Base-by-base conservation (phyloP, 2,888 invertebrate species). In the Aphidoletes aphidimyza region DNA sequence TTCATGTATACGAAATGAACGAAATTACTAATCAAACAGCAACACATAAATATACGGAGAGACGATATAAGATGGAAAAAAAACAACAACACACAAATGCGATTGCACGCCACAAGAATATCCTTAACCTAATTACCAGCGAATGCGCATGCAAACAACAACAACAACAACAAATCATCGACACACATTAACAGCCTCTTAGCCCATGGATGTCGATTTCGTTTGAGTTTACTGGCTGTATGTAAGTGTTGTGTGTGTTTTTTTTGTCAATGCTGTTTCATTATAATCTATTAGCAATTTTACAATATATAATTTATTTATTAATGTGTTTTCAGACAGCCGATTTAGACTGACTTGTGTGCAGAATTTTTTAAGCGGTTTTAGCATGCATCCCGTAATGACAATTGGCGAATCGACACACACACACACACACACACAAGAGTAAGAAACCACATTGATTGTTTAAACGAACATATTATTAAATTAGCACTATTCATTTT, bases 401-500 rank as follows among this genome's bases (percentile, higher is more conserved):
- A 69, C 69, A 69, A 69, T 30, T 2, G 30, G 14, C 11, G 30
- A 69, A 14, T 26, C 14, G 2, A 0, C 3, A 69, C 54, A 54
- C 22, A 26, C 54, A 22, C 5, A 5, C 30, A 14, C 42, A 9
- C 42, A 9, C 42, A 14, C 42, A 9, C 42, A 14, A 42, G 6
- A 42, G n/a, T n/a, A n/a, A n/a, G n/a, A n/a, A 54, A 22, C 54
- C 34, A 69, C 34, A 30, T 69, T 30, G 26, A 69, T 69, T 69
- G 69, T 69, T 69, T 30, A 69, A 69, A 69, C 34, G 69, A 69
- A 69, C 69, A 69, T 69, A 69, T 69, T 69, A 69, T 69, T 69
- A 69, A 69, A 69, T 69, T 69, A 69, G 69, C 69, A 69, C 69
- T 69, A 69, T 69, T 69, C 69, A 69, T 69, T 69, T 69, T 69